Evolutionary conservation across 1,140 invertebrate genomes (phyloP).

Genomic region (Homalodisca vitripennis): DNA sequence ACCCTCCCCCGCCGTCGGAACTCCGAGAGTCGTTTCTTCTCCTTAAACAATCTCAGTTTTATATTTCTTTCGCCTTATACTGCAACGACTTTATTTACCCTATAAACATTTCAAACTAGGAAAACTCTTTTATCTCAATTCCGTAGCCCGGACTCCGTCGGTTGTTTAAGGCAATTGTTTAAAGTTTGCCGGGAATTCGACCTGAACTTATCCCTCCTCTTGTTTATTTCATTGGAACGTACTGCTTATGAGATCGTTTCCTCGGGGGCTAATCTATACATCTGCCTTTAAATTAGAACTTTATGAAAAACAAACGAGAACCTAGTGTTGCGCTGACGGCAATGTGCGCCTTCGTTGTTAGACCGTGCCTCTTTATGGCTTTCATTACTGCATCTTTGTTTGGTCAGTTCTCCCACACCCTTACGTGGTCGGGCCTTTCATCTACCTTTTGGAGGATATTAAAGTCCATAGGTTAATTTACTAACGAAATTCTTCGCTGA

Average conservation of each 20-base stretch:
- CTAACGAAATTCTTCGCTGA: too few relatives aligned
- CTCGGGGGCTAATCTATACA: slow-evolving; percentile 11
- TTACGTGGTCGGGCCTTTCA: too few relatives aligned
- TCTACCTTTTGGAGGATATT: too few relatives aligned
- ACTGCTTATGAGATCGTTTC: background rate
- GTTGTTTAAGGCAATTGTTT: too few relatives aligned
- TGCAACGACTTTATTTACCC: slow-evolving; percentile 1
- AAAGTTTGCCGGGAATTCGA: too few relatives aligned
- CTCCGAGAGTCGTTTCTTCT: background rate
- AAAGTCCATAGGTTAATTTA: too few relatives aligned
- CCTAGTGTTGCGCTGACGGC: background rate
- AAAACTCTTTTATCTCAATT: slow-evolving; percentile 16
- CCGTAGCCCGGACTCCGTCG: too few relatives aligned
- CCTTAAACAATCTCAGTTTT: slow-evolving; percentile 16
- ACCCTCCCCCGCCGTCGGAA: background rate
- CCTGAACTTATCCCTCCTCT: too few relatives aligned
- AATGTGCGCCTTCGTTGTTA: too few relatives aligned
- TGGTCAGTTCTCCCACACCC: too few relatives aligned
- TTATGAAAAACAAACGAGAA: slow-evolving; percentile 14
- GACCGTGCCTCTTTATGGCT: too few relatives aligned
- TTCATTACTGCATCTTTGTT: too few relatives aligned
- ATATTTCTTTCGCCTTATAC: slow-evolving; percentile 10
- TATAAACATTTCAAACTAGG: slow-evolving; percentile 11
- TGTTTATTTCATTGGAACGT: slow-evolving; percentile 13
- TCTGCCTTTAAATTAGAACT: slow-evolving; percentile 10